Evolutionary conservation across 2,113 vertebrate species (phyloP).

Genomic region (Dermatemys mawii): DNA sequence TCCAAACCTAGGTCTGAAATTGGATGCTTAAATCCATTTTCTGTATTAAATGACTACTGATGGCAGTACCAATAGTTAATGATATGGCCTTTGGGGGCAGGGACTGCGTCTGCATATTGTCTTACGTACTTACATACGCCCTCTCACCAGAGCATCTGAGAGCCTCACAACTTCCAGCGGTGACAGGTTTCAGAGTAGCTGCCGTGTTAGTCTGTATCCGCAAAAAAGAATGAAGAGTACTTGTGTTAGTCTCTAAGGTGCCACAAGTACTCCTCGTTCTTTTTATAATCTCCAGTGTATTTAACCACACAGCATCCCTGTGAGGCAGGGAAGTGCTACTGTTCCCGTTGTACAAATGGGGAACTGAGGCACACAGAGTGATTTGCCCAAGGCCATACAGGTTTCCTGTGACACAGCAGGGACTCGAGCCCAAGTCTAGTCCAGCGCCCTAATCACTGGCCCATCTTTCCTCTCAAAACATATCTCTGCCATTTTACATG

Average conservation of each 20-base stretch:
- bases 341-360: rapidly evolving
- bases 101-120: not conserved
- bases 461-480: not conserved
- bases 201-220: no score
- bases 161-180: no score
- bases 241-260: no score
- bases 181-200: no score
- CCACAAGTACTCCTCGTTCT: no score
- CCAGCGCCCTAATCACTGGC: no score
- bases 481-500: not conserved
- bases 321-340: not conserved
- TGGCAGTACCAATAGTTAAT: not conserved
- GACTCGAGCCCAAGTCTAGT: not conserved
- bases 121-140: not conserved
- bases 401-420: rapidly evolving
- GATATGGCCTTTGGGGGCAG: not conserved
- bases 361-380: not conserved
- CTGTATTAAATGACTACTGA: not conserved
- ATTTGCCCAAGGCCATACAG: not conserved
- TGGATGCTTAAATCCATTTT: not conserved
- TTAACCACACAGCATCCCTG: rapidly evolving
- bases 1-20: no score
- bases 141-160: not conserved
- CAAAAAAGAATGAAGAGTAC: no score
- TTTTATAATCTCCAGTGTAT: not conserved